phyloP scores from a whole-genome alignment of 2,888 invertebrate genomes.

The Drosophila formosana region DNA sequence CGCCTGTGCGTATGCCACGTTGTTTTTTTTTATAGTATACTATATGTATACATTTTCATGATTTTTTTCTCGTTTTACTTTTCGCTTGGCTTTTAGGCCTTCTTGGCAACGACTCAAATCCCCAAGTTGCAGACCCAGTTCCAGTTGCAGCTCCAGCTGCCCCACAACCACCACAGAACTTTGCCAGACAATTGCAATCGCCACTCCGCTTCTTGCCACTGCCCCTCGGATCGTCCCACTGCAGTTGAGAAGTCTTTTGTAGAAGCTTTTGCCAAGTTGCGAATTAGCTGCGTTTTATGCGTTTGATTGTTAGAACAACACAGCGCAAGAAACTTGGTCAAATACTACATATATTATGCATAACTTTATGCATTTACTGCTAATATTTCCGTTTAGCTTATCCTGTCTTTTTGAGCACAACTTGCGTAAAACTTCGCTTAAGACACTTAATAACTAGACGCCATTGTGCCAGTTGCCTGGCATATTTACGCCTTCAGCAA shows the following conservation, averaged over 20 bases:
- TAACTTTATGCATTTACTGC: slow-evolving; percentile 19
- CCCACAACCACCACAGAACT: slow-evolving; percentile 39
- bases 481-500: background rate
- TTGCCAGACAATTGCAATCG: slow-evolving; percentile 59
- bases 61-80: background rate
- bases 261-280: slow-evolving; percentile 38
- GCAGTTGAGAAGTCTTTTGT: background rate
- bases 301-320: slow-evolving; percentile 34
- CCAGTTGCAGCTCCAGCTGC: slow-evolving; percentile 35
- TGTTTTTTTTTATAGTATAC: background rate
- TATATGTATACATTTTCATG: no score
- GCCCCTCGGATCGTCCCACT: background rate
- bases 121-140: slow-evolving; percentile 30
- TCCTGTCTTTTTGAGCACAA: background rate
- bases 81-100: slow-evolving; percentile 38
- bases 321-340: slow-evolving; percentile 34
- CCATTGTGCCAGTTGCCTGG: background rate
- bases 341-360: slow-evolving; percentile 13
- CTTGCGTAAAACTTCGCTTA: background rate
- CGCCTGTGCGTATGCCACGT: slow-evolving; percentile 56
- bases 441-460: background rate
- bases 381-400: slow-evolving; percentile 6
- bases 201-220: no score
- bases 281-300: slow-evolving; percentile 60
- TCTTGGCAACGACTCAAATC: slow-evolving; percentile 55